Conservation (phyloP, 1,140 invertebrate genomes). For the Cydia splendana region DNA sequence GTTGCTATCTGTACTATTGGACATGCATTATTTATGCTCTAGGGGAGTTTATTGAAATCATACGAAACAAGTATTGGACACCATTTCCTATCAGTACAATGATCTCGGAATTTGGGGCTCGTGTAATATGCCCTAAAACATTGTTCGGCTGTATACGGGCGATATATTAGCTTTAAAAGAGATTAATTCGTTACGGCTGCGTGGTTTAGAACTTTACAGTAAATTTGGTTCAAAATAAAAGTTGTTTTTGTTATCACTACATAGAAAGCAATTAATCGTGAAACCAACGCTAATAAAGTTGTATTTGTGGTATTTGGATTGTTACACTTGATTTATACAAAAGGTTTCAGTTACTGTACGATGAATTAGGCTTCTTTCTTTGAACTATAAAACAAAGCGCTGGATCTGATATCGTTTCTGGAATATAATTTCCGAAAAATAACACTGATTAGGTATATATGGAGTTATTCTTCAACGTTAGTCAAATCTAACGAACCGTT, state of each 20-base stretch:
- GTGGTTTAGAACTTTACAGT: not conserved
- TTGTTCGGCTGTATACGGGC: conserved; percentile 22
- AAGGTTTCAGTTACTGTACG: not conserved
- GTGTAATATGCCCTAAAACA: conserved; percentile 32
- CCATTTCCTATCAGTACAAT: conserved; percentile 32
- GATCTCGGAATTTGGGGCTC: conserved; percentile 26
- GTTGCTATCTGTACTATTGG: conserved; percentile 53
- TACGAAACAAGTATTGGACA: conserved; percentile 53
- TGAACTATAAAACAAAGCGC: too few species aligned
- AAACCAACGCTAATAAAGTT: not conserved
- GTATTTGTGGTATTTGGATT: not conserved
- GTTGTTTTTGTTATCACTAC: conserved; percentile 15
- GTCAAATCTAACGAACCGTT: too few species aligned
- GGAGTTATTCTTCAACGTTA: too few species aligned
- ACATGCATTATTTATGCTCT: conserved; percentile 71
- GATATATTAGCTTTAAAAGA: conserved; percentile 31
- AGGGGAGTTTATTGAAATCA: conserved; percentile 70
- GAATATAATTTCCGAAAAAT: too few species aligned
- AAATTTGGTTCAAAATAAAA: conserved; percentile 11
- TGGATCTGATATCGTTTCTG: too few species aligned
- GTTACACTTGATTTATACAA: not conserved
- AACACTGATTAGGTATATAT: too few species aligned
- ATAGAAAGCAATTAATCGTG: conserved; percentile 8
- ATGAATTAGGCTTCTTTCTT: too few species aligned
- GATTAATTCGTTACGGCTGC: conserved; percentile 21